phyloP scores from a whole-genome alignment of 2,888 invertebrate genomes.

The Chloromyia formosa region DNA sequence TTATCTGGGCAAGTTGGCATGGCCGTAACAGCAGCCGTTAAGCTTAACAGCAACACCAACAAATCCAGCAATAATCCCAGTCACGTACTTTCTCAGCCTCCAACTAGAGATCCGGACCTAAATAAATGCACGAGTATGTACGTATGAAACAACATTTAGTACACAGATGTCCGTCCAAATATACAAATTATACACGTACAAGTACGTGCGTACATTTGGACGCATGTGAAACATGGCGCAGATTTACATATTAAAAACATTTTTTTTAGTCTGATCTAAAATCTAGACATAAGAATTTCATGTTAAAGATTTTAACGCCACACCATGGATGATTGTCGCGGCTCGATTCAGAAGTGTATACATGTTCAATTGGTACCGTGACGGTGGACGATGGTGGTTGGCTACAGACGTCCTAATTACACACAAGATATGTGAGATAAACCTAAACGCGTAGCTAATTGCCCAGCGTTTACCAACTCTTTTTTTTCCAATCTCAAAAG shows the following conservation, averaged over 20 bases:
- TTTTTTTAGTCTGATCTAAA: conserved; percentile 13
- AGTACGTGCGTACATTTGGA: conserved; percentile 8
- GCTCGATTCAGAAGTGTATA: not conserved
- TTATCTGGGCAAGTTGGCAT: conserved; percentile 12
- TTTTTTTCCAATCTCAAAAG: conserved; percentile 23
- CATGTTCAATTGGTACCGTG: not conserved
- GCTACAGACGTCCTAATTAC: conserved; percentile 32
- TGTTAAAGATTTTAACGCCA: conserved; percentile 38
- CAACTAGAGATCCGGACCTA: not conserved
- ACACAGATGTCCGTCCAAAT: not conserved
- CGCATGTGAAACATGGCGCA: not conserved
- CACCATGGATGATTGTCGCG: not conserved
- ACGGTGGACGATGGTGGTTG: not conserved
- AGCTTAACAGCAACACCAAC: too few species aligned
- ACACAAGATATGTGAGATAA: conserved; percentile 27
- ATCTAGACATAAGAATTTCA: conserved; percentile 30
- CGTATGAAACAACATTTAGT: conserved; percentile 12
- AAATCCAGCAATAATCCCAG: not conserved
- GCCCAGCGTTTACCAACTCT: conserved; percentile 13
- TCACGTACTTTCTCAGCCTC: not conserved
- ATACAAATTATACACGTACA: not conserved
- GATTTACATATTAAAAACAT: not conserved
- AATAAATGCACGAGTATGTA: not conserved
- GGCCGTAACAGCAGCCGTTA: not conserved
- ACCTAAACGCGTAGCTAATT: conserved; percentile 37